These are phyloP conservation scores for Pyrrhia umbra DNA, from an alignment of 2,888 invertebrate genomes.

Conservation along the genomic window DNA sequence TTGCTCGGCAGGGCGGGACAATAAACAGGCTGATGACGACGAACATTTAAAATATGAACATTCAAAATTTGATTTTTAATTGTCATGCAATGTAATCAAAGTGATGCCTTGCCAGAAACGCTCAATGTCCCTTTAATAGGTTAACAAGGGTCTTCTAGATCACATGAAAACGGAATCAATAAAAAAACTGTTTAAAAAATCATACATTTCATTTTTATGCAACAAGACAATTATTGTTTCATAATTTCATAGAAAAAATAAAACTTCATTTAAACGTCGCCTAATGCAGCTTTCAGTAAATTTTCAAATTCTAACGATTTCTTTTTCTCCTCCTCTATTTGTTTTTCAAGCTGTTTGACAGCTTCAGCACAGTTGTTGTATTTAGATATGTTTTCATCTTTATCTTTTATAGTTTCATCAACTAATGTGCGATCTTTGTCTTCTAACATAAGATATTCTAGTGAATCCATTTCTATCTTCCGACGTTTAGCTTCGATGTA, in stretches of 20 bases:
- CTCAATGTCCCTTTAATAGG: background rate
- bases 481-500: conserved; percentile 82
- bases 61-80: too few relatives aligned
- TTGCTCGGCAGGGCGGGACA: too few relatives aligned
- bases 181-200: conserved; percentile 26
- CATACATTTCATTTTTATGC: conserved; percentile 63
- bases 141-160: background rate
- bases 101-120: background rate
- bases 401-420: conserved; percentile 77
- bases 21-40: too few relatives aligned
- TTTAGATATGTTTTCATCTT: conserved; percentile 77
- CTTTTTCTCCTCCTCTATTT: conserved; percentile 83
- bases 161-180: background rate
- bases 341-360: conserved; percentile 85
- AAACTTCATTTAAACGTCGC: conserved; percentile 67
- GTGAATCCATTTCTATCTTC: conserved; percentile 79
- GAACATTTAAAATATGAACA: too few relatives aligned
- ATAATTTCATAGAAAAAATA: conserved; percentile 60
- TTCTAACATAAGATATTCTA: conserved; percentile 83
- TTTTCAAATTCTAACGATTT: conserved; percentile 87
- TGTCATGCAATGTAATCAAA: too few relatives aligned
- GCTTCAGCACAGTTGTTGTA: conserved; percentile 78
- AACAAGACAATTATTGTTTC: conserved; percentile 55
- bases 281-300: conserved; percentile 83
- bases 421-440: conserved; percentile 81